Base-by-base conservation (phyloP, 2,113 vertebrate species). In the Leptodactylus fuscus region DNA sequence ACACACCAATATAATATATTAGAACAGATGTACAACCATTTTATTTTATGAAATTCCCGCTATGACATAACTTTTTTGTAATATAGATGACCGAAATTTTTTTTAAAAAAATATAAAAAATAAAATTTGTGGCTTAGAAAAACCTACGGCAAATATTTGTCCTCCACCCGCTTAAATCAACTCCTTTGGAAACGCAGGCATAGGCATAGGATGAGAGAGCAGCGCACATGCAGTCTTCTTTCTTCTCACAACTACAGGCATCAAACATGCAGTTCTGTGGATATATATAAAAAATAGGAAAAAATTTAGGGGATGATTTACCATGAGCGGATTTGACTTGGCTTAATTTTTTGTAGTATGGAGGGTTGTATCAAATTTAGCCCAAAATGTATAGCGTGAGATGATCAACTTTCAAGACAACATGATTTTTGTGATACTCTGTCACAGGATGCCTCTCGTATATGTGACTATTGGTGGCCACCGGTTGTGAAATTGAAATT, bases 251-350 rank as follows among this genome's bases (percentile, higher is more conserved):
- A 90, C 95, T 98, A 81, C 97, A 99, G 0, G 90, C 96, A 93
- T 98, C 96, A 51, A 97, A 97, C 91, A 96, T 90, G 87, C 98
- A 99, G 89, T 93, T 95, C 98, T 99, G 90, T 10, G 46, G 78
- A 9, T 36, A 81, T 16, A 46, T 36, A 44, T 51, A 32, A 12
- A 51, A 83, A 27, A 62, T 65, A 20, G n/a, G n/a, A n/a, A n/a
- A n/a, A n/a, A n/a, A n/a, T n/a, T n/a, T n/a, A n/a, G n/a, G n/a
- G n/a, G n/a, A n/a, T n/a, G n/a, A n/a, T n/a, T n/a, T n/a, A n/a
- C n/a, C n/a, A n/a, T n/a, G n/a, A n/a, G n/a, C n/a, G n/a, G n/a
- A n/a, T n/a, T n/a, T n/a, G n/a, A n/a, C n/a, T n/a, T n/a, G n/a
- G n/a, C n/a, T n/a, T n/a, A n/a, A n/a, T n/a, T n/a, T n/a, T n/a